Evolutionary conservation across 2,888 invertebrate genomes (phyloP).

Genomic region (Polymixis flavicincta): DNA sequence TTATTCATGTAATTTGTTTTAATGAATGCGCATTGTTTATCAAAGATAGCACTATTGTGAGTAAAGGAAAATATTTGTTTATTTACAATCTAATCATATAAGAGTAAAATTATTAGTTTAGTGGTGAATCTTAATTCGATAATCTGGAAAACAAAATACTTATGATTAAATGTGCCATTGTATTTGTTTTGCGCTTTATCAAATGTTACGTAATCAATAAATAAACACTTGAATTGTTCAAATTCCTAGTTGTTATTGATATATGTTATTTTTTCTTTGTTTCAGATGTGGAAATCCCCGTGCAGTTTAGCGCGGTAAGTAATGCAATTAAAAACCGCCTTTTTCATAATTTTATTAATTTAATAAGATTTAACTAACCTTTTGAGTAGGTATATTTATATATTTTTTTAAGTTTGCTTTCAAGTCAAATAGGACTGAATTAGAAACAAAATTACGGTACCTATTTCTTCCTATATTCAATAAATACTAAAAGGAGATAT

Average conservation of each 20-base stretch:
- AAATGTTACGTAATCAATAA: neutral
- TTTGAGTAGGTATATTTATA: neutral
- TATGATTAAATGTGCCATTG: neutral
- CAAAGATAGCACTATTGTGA: conserved; percentile 2
- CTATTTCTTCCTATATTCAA: neutral
- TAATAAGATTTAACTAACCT: neutral
- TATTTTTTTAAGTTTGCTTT: neutral
- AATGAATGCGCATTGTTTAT: conserved; percentile 20
- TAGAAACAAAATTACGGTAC: too few relatives aligned
- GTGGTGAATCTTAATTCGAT: conserved; percentile 26
- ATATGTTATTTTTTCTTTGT: neutral
- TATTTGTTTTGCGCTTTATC: conserved; percentile 25
- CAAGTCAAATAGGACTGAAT: too few relatives aligned
- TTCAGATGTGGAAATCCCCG: neutral
- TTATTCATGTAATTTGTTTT: conserved; percentile 46
- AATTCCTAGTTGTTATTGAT: neutral
- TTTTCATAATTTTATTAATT: neutral
- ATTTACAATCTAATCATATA: conserved; percentile 34
- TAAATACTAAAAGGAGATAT: neutral
- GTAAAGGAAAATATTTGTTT: neutral
- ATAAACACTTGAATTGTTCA: neutral
- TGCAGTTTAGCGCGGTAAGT: neutral
- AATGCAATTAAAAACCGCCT: too few relatives aligned
- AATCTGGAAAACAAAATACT: conserved; percentile 14
- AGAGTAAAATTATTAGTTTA: neutral